These are phyloP conservation scores for Coelinius sp. DNA, from an alignment of 2,888 invertebrate genomes.

Conservation along the genomic window DNA sequence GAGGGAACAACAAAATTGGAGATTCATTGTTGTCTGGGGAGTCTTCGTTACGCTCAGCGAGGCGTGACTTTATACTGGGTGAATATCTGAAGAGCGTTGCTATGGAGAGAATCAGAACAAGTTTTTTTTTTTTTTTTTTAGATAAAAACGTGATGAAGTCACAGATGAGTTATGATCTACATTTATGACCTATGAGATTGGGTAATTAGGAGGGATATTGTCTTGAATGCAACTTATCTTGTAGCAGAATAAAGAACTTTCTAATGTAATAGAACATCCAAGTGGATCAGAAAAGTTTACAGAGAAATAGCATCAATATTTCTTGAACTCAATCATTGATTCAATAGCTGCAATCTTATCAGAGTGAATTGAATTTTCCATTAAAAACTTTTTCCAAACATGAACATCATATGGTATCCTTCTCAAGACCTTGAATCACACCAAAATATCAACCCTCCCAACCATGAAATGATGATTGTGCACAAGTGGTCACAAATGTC, in stretches of 20 bases:
- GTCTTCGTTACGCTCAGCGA: constrained; percentile 52
- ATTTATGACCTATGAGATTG: neutral
- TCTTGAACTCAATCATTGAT: neutral
- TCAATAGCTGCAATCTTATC: neutral
- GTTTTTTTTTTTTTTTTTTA: too few species aligned
- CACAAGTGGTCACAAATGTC: neutral
- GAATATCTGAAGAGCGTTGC: constrained; percentile 34
- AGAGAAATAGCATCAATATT: neutral
- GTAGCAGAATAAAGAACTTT: neutral
- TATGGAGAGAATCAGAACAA: constrained; percentile 21
- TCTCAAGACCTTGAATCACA: too few species aligned
- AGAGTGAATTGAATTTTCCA: neutral
- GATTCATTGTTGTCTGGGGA: constrained; percentile 57
- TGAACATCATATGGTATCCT: too few species aligned
- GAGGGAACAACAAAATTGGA: constrained; percentile 53
- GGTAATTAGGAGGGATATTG: neutral
- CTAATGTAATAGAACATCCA: neutral
- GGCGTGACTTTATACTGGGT: constrained; percentile 50
- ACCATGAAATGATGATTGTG: constrained; percentile 14
- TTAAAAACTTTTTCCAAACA: neutral
- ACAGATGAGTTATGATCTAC: neutral
- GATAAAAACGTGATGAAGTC: neutral
- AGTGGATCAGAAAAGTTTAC: neutral
- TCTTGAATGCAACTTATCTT: neutral
- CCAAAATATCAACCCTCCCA: too few species aligned